phyloP scores from a whole-genome alignment of 1,140 invertebrate genomes.

The Colletes latitarsis region DNA sequence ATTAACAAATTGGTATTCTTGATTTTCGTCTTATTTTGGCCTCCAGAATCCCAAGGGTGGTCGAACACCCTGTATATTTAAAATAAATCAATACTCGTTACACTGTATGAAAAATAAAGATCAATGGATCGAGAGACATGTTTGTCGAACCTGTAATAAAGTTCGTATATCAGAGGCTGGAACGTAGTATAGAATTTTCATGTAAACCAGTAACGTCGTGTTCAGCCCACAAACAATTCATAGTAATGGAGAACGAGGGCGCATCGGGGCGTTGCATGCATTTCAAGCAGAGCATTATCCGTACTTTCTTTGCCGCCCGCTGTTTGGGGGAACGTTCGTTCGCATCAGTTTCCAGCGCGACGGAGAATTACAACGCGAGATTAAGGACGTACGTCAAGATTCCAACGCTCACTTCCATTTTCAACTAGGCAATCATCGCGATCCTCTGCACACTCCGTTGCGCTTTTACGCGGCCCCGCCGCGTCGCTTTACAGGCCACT shows the following conservation, averaged over 20 bases:
- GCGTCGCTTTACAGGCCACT: constrained; percentile 14
- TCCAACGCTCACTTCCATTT: not conserved
- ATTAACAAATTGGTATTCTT: no score
- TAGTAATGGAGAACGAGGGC: not conserved
- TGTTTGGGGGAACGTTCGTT: not conserved
- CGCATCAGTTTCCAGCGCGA: not conserved
- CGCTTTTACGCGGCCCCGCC: not conserved
- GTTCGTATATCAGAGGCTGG: no score
- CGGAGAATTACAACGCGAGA: not conserved
- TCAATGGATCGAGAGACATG: no score
- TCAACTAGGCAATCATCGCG: not conserved
- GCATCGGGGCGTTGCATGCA: not conserved
- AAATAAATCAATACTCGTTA: no score
- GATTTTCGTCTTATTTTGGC: no score
- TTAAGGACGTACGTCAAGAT: constrained; percentile 6
- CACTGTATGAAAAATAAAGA: no score
- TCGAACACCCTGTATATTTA: no score
- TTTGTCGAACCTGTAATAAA: no score
- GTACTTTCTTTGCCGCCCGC: not conserved
- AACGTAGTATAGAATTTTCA: not conserved
- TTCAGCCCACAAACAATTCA: not conserved
- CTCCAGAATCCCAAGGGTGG: no score
- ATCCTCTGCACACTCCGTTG: constrained; percentile 9
- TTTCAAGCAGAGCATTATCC: not conserved
- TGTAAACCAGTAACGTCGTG: not conserved